phyloP scores from a whole-genome alignment of 92 coral and sea anemone genomes.

The Siderastrea radians region DNA sequence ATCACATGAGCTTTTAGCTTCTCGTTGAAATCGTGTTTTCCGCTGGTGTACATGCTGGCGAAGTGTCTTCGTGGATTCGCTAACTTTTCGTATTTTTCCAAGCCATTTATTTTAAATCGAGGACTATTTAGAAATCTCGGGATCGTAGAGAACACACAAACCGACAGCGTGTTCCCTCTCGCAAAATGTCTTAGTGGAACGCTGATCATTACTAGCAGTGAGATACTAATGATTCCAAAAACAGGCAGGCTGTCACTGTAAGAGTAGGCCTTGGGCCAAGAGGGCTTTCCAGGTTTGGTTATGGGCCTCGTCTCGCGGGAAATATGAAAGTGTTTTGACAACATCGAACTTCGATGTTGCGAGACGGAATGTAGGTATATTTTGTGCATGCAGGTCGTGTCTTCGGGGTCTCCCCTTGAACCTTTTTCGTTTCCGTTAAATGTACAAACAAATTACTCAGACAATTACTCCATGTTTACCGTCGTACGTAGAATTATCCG shows the following conservation, averaged over 20 bases:
- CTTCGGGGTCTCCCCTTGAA: neutral
- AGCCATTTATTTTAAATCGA: neutral
- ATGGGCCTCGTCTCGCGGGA: too few relatives aligned
- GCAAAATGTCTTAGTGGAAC: too few relatives aligned
- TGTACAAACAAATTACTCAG: too few relatives aligned
- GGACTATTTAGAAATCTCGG: neutral
- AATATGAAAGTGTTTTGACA: too few relatives aligned
- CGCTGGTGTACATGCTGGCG: conserved; percentile 30
- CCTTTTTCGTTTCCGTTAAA: neutral
- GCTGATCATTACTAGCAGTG: too few relatives aligned
- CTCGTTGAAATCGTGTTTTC: neutral
- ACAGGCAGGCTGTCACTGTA: neutral
- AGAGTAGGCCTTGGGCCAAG: neutral
- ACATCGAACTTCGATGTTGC: too few relatives aligned
- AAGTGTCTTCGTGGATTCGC: neutral
- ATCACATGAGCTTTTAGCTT: conserved; percentile 56
- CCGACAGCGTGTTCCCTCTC: too few relatives aligned
- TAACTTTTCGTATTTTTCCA: neutral
- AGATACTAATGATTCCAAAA: neutral
- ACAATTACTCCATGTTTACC: too few relatives aligned
- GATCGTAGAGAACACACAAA: neutral
- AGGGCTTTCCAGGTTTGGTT: neutral
- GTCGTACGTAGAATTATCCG: too few relatives aligned
- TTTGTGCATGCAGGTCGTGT: too few relatives aligned
- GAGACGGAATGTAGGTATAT: too few relatives aligned